Base-by-base conservation (phyloP, 2,888 invertebrate species). In the Rhamphomyia laevipes region DNA sequence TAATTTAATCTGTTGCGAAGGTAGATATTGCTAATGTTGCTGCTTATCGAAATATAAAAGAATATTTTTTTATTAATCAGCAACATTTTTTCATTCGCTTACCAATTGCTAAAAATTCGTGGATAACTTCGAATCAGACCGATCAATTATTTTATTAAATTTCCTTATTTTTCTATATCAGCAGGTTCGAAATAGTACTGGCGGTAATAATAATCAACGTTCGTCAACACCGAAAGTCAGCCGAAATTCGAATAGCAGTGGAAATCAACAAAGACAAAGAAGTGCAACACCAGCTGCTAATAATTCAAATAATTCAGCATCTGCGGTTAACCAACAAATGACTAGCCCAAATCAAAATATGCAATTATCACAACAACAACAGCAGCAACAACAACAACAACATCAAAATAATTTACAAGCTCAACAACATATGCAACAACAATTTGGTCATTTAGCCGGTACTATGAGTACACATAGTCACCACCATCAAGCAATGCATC, bases 401-500 rank as follows among this genome's bases (percentile, higher is more conserved):
- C 63, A 63, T 48, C 62, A 64, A 27, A 55, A 65, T 9, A 58
- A 61, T 48, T 51, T 60, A 11, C 55, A 62, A 45, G 56, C 55
- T 37, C 54, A 61, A 37, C 55, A 63, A 37, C 64, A 64, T 54
- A 58, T 64, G 17, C 50, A 63, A 11, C 68, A 66, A 46, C 67
- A 70, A 47, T 63, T 67, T 37, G 51, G 58, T 13, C 59, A 62
- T 54, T 54, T 60, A 46, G 56, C 60, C 31, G 55, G 57, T 31
- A 52, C 59, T 6, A 53, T 59, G 51, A 45, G 55, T 13, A 53
- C 56, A 47, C 64, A 66, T 48, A 57, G 62, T 5, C 64, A 73
- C 35, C 57, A 65, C 46, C 70, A 71, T 53, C 70, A 74, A 58
- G 64, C 63, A 11, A 67, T 70, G 64, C 68, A 70, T 49, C 74